Conservation (phyloP, 2,797 vertebrate genomes). For the Eulemur mongoz region DNA sequence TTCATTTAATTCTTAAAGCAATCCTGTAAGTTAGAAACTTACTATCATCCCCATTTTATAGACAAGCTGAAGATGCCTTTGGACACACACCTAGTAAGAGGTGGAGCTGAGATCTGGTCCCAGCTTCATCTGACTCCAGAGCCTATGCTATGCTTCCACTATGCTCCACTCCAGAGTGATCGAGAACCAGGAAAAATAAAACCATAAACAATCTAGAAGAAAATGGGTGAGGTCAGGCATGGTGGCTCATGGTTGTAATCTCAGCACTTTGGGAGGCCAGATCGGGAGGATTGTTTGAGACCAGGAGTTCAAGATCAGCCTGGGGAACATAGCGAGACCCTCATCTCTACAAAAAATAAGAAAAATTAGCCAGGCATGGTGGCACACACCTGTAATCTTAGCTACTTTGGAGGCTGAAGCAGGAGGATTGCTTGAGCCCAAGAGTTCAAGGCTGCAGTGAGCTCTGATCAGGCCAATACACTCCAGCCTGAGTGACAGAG, state of each 20-base stretch:
- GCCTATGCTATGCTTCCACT: neutral
- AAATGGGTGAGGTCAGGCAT: neutral
- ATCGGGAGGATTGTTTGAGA: neutral
- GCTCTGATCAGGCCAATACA: too few relatives aligned
- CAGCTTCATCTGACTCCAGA: constrained; percentile 7
- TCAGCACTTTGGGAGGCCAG: neutral
- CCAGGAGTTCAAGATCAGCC: neutral
- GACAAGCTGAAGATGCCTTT: constrained; percentile 36
- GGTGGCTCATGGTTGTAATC: neutral
- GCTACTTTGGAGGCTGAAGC: neutral
- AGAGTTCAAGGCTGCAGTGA: too few relatives aligned
- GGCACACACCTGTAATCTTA: neutral
- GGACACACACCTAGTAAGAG: neutral
- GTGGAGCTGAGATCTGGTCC: constrained; percentile 7
- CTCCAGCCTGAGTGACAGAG: too few relatives aligned
- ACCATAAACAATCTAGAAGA: constrained; percentile 9
- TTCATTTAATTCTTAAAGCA: constrained; percentile 43
- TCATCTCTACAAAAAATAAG: neutral
- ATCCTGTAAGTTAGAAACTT: neutral
- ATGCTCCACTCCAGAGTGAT: neutral
- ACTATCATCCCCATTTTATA: constrained; percentile 11
- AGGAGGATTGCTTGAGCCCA: neutral
- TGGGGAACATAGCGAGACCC: neutral
- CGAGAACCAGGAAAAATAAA: neutral
- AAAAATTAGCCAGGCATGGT: neutral